Conservation (phyloP, 2,113 vertebrate genomes). For the Cryptotis parvus region DNA sequence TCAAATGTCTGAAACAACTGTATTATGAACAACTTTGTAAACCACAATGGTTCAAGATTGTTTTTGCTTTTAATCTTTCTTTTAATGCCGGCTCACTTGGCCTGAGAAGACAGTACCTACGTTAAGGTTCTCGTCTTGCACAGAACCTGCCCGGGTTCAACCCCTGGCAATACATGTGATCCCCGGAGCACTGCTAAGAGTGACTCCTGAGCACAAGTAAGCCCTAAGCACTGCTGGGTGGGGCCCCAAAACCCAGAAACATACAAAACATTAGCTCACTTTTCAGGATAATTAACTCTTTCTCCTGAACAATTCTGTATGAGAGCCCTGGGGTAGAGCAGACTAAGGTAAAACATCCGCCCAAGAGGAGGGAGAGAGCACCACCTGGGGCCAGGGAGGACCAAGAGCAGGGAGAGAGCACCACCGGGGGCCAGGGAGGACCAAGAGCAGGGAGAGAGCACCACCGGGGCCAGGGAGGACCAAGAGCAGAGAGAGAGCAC, state of each 20-base stretch:
- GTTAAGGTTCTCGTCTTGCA: no score
- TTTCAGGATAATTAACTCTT: not conserved
- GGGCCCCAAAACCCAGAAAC: no score
- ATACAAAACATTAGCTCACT: not conserved
- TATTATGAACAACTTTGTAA: no score
- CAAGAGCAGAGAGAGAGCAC: not conserved
- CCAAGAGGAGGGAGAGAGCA: not conserved
- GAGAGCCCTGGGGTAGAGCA: not conserved
- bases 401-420: not conserved
- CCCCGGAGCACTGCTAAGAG: no score
- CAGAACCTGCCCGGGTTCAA: no score
- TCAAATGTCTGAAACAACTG: no score
- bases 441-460: not conserved
- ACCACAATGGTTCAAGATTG: no score
- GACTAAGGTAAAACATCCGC: not conserved
- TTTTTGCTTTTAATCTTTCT: no score
- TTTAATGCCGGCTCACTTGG: no score
- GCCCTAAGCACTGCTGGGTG: no score
- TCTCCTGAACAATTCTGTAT: constrained; percentile 18
- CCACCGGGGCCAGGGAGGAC: not conserved
- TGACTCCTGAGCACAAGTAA: not conserved
- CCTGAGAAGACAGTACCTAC: no score
- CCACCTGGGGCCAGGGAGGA: not conserved
- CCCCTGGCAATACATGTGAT: no score
- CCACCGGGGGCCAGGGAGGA: not conserved